phyloP scores from a whole-genome alignment of 2,797 vertebrate species.

The Halcyon chelicuti region DNA sequence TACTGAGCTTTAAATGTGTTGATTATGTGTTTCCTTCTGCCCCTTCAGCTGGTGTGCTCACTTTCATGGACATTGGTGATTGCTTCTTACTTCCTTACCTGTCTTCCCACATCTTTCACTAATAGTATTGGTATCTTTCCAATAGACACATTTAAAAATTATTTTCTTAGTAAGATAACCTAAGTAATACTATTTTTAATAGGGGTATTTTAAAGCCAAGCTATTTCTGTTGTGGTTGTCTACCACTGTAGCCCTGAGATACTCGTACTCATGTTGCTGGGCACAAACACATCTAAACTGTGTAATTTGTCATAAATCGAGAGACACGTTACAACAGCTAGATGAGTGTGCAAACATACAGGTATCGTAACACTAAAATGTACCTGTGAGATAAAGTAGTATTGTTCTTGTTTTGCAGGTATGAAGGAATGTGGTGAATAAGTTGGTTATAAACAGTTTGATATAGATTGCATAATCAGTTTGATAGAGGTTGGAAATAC shows the following conservation, averaged over 20 bases:
- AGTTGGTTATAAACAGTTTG: not conserved
- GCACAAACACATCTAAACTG: not conserved
- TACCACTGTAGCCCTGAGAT: not conserved
- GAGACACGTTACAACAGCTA: not conserved
- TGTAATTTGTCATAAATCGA: not conserved
- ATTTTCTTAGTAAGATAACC: not conserved
- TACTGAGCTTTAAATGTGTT: not conserved
- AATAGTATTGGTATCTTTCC: not conserved
- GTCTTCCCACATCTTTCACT: not conserved
- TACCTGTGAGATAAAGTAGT: not conserved
- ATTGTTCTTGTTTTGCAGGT: not conserved
- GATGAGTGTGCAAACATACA: not conserved
- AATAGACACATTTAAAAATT: not conserved
- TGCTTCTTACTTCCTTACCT: not conserved
- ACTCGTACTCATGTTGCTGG: not conserved
- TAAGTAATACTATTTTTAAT: not conserved
- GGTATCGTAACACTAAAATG: not conserved
- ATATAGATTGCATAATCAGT: not conserved
- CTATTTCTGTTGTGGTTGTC: fast-evolving
- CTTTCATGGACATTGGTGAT: not conserved
- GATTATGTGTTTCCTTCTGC: not conserved
- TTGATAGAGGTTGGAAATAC: not conserved
- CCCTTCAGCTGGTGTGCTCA: not conserved
- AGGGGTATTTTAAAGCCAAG: not conserved
- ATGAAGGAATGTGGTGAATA: not conserved